phyloP scores from a whole-genome alignment of 2,797 vertebrate species.

The Eleutherodactylus coqui region DNA sequence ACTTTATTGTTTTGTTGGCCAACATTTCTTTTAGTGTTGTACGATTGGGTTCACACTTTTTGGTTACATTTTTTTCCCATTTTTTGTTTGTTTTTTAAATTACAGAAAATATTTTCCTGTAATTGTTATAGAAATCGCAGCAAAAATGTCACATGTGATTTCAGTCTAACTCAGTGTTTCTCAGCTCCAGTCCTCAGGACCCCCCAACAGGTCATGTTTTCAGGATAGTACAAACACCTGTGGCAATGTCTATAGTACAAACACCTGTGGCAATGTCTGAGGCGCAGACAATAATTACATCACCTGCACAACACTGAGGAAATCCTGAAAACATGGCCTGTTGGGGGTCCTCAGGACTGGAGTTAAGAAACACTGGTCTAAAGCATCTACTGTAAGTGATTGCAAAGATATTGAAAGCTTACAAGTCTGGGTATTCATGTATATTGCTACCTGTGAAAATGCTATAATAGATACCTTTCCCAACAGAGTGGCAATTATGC shows the following conservation, averaged over 20 bases:
- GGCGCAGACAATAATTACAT: too few relatives aligned
- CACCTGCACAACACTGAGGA: too few relatives aligned
- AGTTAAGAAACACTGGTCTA: too few relatives aligned
- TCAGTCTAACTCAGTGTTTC: too few relatives aligned
- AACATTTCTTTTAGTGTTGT: neutral
- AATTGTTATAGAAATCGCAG: neutral
- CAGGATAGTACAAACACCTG: too few relatives aligned
- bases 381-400: too few relatives aligned
- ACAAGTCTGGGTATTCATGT: neutral
- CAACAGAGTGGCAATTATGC: neutral
- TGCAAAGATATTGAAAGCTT: neutral
- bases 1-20: conserved; percentile 16
- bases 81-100: neutral
- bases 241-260: too few relatives aligned
- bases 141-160: neutral
- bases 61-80: neutral
- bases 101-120: neutral
- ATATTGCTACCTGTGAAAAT: neutral
- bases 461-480: neutral
- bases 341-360: too few relatives aligned
- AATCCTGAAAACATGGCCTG: too few relatives aligned
- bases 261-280: too few relatives aligned
- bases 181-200: too few relatives aligned
- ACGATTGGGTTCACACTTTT: neutral
- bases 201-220: too few relatives aligned